Evolutionary conservation across 2,888 invertebrate genomes (phyloP).

Genomic region (Diaperis boleti): DNA sequence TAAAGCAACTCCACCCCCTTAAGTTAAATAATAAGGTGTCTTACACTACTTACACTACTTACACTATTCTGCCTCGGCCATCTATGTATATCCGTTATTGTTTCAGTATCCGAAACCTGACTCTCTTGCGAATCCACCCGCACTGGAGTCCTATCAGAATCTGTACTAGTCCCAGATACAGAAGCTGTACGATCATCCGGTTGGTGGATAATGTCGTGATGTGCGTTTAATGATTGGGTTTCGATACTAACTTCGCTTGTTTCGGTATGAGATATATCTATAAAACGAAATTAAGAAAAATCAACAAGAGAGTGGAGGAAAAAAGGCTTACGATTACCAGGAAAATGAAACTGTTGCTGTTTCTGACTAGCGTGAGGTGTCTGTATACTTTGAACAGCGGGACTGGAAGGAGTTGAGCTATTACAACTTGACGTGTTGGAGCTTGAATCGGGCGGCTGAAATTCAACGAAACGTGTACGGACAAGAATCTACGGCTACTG

Average conservation of each 20-base stretch:
- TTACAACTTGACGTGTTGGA: constrained; percentile 97
- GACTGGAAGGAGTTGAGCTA: constrained; percentile 96
- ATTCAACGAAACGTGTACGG: background rate
- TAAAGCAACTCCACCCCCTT: no score
- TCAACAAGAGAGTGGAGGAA: background rate
- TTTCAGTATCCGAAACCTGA: constrained; percentile 77
- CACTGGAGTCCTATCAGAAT: constrained; percentile 83
- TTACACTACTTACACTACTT: no score
- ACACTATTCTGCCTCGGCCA: constrained; percentile 89
- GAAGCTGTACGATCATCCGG: constrained; percentile 77
- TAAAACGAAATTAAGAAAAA: constrained; percentile 1
- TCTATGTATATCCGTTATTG: constrained; percentile 66
- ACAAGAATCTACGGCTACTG: no score
- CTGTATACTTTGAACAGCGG: constrained; percentile 74
- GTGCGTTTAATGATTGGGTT: constrained; percentile 64
- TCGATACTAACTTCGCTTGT: constrained; percentile 70
- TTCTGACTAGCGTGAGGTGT: constrained; percentile 65
- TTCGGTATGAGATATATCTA: constrained; percentile 45
- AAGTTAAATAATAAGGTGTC: no score
- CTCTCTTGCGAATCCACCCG: constrained; percentile 87
- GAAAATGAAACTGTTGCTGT: constrained; percentile 84
- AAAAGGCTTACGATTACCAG: constrained; percentile 68
- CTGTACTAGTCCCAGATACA: constrained; percentile 81
- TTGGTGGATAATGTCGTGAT: constrained; percentile 41
- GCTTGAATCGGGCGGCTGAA: constrained; percentile 84